Percentiles rank a stretch among this genome's conserved stretches.
These are phyloP conservation scores for Eurypyga helias DNA, from an alignment of 2,113 vertebrate species.

Conservation along the genomic window DNA sequence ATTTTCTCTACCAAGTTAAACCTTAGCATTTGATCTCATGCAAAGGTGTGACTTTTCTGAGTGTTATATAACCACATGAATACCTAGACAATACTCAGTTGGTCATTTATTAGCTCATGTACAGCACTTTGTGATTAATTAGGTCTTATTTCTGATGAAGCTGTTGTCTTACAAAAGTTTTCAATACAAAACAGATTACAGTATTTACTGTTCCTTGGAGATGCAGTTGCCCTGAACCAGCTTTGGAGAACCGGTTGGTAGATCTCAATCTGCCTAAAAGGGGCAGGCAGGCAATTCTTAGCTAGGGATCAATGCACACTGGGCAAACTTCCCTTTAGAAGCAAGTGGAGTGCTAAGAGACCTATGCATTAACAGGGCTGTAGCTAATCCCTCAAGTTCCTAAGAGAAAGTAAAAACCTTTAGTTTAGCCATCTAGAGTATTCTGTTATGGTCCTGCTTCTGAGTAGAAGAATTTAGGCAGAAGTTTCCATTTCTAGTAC, in stretches of 20 bases:
- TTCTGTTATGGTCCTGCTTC: background rate
- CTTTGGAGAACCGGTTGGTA: background rate
- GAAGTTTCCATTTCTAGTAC: background rate
- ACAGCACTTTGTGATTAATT: background rate
- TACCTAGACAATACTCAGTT: background rate
- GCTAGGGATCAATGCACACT: rapidly evolving
- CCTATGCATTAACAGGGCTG: background rate
- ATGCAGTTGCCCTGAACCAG: background rate
- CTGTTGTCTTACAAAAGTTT: background rate
- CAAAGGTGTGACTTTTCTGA: background rate
- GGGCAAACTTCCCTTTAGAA: background rate
- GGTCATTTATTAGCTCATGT: background rate
- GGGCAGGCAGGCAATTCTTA: background rate
- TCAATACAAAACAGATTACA: background rate
- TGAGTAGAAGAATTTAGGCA: background rate
- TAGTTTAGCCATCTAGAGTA: background rate
- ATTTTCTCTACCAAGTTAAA: background rate
- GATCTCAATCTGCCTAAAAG: background rate
- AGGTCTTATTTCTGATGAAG: background rate
- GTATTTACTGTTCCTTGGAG: background rate
- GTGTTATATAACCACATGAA: background rate
- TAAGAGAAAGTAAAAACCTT: background rate
- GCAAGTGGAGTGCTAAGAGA: background rate
- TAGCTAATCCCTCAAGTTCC: background rate
- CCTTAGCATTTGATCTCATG: background rate